Base-by-base conservation (phyloP, 2,888 invertebrate species). In the Caenorhabditis doughertyi region DNA sequence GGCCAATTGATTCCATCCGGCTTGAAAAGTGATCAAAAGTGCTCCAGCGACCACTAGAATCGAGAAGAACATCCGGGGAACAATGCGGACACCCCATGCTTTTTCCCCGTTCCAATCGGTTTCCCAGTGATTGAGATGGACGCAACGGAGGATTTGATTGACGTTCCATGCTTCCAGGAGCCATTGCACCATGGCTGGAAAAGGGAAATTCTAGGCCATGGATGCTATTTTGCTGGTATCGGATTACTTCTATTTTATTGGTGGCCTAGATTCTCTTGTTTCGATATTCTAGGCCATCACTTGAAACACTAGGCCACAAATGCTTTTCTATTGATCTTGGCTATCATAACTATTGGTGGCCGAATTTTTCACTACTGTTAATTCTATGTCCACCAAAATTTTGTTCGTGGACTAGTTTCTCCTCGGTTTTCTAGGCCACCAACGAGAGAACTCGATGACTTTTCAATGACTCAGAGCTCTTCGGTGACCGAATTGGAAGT, bases 161-260 rank as follows among this genome's bases (percentile, higher is more conserved):
- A 73, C 73, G 27, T 73, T 73, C 64, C 64, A 73, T 1, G 53
- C 73, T n/a, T 73, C 73, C 13, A 64, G 64, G 8, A 73, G 35
- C 64, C 64, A 73, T 44, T 73, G 73, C 0, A 65, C 47, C 73
- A 73, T 73, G 8, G 44, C 73, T 73, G 51, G 21, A 70, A 68
- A 23, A 9, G 0, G 16, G 25, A 16, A 18, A 11, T 25, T 44
- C 25, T n/a, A 3, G 35, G 29, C 35, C 9, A 11, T 5, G 11
- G 39, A 8, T 39, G n/a, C n/a, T n/a, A n/a, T n/a, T n/a, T n/a
- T n/a, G n/a, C n/a, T n/a, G n/a, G n/a, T n/a, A n/a, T n/a, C n/a
- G n/a, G n/a, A n/a, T n/a, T n/a, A n/a, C n/a, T n/a, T n/a, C n/a
- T n/a, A n/a, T n/a, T n/a, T n/a, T n/a, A n/a, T n/a, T n/a, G n/a